Evolutionary conservation across 2,888 invertebrate genomes (phyloP), one percentile per base, ranked within the genome.

Genomic region (Caenorhabditis imperialis): DNA sequence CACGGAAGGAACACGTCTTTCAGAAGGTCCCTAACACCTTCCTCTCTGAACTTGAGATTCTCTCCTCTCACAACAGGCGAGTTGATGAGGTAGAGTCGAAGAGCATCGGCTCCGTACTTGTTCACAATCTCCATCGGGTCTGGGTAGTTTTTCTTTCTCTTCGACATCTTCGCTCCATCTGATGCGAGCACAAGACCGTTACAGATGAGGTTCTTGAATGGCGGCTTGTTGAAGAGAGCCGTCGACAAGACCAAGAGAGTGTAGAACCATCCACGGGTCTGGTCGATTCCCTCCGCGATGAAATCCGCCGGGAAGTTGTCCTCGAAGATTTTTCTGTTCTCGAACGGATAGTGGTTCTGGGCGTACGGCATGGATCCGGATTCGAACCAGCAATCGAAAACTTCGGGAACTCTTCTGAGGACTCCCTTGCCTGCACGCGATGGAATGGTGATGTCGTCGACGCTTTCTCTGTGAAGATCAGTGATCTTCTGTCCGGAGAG

Each of bases 311-410:
- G 99, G 88, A 99, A 99, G 78, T 92, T 92, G 38, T 93, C 93
- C 77, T 94, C 93, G 89, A 97, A 97, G 16, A 69, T 57, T 45
- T 67, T 63, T 10, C 54, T 37, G 40, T 78, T 93, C 89, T 97
- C 95, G 89, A 99, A 99, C 0, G 99, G 99, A 89, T 94, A 99
- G 90, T 97, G 96, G 83, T 92, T 91, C 88, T 96, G 96, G 0
- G 96, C 98, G 88, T 96, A 99, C 0, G 99, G 99, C 99, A 99
- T 99, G 20, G 96, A 95, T 4, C 99, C 98, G 0, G 96, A 96
- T 89, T 99, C 99, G 90, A 99, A 99, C 99, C 99, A 99, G 89
- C 99, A 99, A 89, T 99, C 99, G 89, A 99, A 99, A 0, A 99
- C 81, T 90, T 98, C 96, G 0, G 93, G 88, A 4, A 99, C 92